Conservation (phyloP, 2,797 vertebrate species). For the Potorous gilbertii region DNA sequence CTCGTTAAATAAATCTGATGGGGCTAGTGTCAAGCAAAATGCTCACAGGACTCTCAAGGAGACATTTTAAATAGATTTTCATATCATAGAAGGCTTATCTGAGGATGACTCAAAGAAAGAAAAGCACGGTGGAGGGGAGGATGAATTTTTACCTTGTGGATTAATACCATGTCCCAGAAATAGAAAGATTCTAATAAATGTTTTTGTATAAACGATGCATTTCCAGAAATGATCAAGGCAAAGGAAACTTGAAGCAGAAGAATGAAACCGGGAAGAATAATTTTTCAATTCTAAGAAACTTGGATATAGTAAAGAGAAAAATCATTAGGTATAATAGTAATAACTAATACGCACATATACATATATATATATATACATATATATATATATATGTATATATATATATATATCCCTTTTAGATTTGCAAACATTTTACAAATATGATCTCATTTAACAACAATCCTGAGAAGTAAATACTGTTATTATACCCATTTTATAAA, state of each 20-base stretch:
- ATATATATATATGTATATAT: no score
- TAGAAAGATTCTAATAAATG: not conserved
- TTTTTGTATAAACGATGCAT: not conserved
- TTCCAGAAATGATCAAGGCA: not conserved
- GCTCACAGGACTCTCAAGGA: not conserved
- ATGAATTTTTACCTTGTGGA: not conserved
- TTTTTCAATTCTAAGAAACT: not conserved
- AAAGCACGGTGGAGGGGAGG: not conserved
- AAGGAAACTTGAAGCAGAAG: not conserved
- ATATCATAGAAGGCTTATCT: not conserved
- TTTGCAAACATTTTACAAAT: not conserved
- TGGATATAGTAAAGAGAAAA: not conserved
- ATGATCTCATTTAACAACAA: not conserved
- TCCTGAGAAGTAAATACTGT: not conserved
- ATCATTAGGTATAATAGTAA: not conserved
- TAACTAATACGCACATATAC: not conserved
- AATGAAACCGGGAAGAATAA: conserved; percentile 53
- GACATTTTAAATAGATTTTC: not conserved
- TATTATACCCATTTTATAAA: not conserved
- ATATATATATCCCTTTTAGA: not conserved
- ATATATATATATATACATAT: no score
- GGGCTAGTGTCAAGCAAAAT: not conserved
- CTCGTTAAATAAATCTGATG: not conserved
- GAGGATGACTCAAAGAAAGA: not conserved
- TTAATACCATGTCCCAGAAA: not conserved